These are phyloP conservation scores for Sander vitreus DNA, from an alignment of 2,113 vertebrate species.

Conservation along the genomic window DNA sequence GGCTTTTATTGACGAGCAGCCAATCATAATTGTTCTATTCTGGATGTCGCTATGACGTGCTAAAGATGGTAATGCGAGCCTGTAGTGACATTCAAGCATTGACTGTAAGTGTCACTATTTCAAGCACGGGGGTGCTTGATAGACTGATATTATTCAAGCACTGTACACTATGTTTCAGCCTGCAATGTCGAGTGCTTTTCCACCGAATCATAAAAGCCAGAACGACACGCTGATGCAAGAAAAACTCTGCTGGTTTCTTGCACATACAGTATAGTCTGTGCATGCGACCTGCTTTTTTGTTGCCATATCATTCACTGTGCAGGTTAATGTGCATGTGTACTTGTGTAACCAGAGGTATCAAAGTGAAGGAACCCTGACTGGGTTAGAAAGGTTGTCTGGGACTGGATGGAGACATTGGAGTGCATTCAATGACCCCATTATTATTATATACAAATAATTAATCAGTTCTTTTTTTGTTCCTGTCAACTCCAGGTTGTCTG, in stretches of 20 bases:
- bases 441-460: background rate
- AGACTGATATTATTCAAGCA: constrained; percentile 22
- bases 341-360: background rate
- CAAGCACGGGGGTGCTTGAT: constrained; percentile 23
- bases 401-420: too few relatives aligned
- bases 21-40: constrained; percentile 55
- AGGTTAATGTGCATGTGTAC: background rate
- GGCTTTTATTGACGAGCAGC: background rate
- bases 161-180: constrained; percentile 1
- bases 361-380: background rate
- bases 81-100: constrained; percentile 30
- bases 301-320: background rate
- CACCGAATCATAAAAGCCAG: background rate
- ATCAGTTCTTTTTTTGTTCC: background rate
- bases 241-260: background rate
- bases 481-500: background rate
- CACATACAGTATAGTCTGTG: too few relatives aligned
- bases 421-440: too few relatives aligned
- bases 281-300: background rate
- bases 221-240: background rate
- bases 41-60: constrained; percentile 25
- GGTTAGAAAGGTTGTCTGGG: background rate
- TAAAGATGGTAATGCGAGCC: constrained; percentile 41
- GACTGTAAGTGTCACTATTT: constrained; percentile 59
- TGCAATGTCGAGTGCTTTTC: constrained; percentile 34